Base-by-base conservation (phyloP, 1,140 invertebrate species). In the Eupeodes corollae region DNA sequence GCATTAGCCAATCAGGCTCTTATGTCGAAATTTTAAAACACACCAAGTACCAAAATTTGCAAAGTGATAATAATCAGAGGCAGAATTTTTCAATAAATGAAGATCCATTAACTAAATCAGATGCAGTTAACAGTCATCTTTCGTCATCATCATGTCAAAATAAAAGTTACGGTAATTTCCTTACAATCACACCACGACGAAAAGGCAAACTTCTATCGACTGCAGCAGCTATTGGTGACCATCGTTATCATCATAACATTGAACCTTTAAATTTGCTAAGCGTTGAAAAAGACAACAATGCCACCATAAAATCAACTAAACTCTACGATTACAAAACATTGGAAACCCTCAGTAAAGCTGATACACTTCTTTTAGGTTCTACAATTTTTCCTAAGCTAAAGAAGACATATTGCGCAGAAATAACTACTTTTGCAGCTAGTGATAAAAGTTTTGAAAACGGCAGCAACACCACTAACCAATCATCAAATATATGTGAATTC, bases 1-100 rank as follows among this genome's bases (percentile, higher is more conserved):
- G 52, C 51, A 53, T 52, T 55, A 50, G 48, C 47, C 58, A 58
- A 42, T 50, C 56, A 56, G 49, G 50, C 16, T 55, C 56, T 51
- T 56, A 58, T 56, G 48, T 56, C 51, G 54, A 58, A 55, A 59
- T 58, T 52, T 33, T 59, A 43, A 58, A 56, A 16, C 38, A 50
- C 12, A 34, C 47, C 9, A 26, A 44, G 14, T 44, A 18, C 8
- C 48, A 51, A 50, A 47, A 49, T 42, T 40, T 45, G 15, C 13
- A 37, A 5, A n/a, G 15, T 14, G 15, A 37, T 14, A 6, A 10
- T 10, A 37, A 10, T 10, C 35, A 37, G 11, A 10, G 13, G 35
- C 13, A 14, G 13, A 3, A n/a, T 3, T 5, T 5, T 5, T 16
- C 33, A n/a, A 13, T 16, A 41, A 39, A 11, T 18, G n/a, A 18